Base-by-base conservation (phyloP, 2,113 vertebrate species). In the Mormoops blainvillei region DNA sequence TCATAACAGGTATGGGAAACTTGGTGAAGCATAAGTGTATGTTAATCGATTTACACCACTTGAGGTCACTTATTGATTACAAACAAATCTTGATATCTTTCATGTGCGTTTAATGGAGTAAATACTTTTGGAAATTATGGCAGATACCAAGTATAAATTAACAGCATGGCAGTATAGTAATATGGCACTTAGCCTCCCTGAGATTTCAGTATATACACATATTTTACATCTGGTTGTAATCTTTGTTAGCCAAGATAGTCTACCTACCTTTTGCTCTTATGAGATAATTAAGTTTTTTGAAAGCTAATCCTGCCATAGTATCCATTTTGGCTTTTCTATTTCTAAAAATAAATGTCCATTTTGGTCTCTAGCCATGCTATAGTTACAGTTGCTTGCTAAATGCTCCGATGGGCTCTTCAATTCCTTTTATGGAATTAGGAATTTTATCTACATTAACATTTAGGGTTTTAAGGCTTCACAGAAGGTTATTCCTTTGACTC, bases 71-170 rank as follows among this genome's bases (percentile, higher is more conserved):
- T 95, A 81, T 58, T 92, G 45, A 91, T 95, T 86, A 76, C 26
- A 63, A 91, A 77, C 18, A 92, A 65, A 93, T 74, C n/a, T 96
- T 76, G 48, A n/a, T 94, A 58, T 86, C 15, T 82, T 93, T 95
- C 24, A 56, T 54, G 15, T 56, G 4, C 10, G 45, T 84, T 95
- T 94, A 86, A 83, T 50, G 41, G 28, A 70, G 43, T 86, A 93
- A 70, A 91, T 78, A 26, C 50, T 88, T 86, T 67, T 86, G 68
- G 43, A 91, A 74, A 84, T 87, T 71, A 81, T 61, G 50, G 12
- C 14, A 56, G 28, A 24, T 68, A 43, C n/a, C 43, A 82, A 68
- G 61, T 95, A 54, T 65, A 88, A 89, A 80, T 76, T 63, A 77
- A 74, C 31, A 86, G 8, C 38, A 6, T 48, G 28, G 6, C 5